Base-by-base conservation (phyloP, 1,140 invertebrate species). In the Hypothenemus hampei region DNA sequence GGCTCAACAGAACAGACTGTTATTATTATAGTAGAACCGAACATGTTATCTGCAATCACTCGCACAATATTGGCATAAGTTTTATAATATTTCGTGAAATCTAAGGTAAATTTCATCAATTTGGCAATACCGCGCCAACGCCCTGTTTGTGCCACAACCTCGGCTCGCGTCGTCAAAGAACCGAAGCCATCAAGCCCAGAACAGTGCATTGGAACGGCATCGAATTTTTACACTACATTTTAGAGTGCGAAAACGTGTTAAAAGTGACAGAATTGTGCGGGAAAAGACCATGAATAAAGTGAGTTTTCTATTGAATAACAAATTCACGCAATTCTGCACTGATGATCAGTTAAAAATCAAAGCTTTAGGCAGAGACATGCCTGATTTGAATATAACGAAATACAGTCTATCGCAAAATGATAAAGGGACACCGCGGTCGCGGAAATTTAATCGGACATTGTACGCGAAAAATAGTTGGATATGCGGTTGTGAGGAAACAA, bases 391-490 rank as follows among this genome's bases (percentile, higher is more conserved):
- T 10, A 58, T 58, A 13, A 19, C 31, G 3, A 56, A 56, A 20
- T 19, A 11, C 10, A 13, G 1, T 39, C 7, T 6, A 10, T 6
- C 43, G 10, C 44, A 46, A 35, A 39, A 11, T 7, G 31, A 50
- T 18, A 37, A 56, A 19, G 40, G 16, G 7, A 16, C 24, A 3
- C n/a, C n/a, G n/a, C 22, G 33, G 10, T 29, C 19, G 3, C 33
- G 46, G 7, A 35, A 50, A 23, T 59, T 59, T 41, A 59, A 59
- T 11, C 18, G 11, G 3, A 39, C 37, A 7, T 46, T 63, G 2
- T 63, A 61, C 35, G 16, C 18, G 2, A 63, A 57, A 51, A 57
- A 56, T 29, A 37, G 46, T 23, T 61, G 59, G 61, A 33, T 63
- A 4, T 63, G 61, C 47, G 61, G 61, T 3, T 61, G 59, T 43